Evolutionary conservation across 1,140 invertebrate genomes (phyloP).

Genomic region (Anastatus disparis): DNA sequence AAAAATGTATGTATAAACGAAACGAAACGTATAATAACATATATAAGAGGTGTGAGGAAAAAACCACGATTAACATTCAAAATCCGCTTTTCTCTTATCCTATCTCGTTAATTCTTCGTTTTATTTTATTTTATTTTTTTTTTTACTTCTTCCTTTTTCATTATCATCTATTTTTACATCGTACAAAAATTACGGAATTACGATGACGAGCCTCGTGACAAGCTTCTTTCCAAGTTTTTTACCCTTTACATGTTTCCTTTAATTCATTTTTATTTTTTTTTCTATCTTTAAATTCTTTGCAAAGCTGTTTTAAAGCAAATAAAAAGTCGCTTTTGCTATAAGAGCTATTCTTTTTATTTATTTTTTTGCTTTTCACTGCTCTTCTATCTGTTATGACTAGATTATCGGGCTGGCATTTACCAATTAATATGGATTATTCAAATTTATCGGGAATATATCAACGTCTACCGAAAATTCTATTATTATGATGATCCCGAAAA

Average conservation of each 20-base stretch:
- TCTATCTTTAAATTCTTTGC: conserved; percentile 3
- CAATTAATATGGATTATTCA: too few species aligned
- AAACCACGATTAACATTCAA: conserved; percentile 34
- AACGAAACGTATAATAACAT: background rate
- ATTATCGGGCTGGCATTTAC: conserved; percentile 55
- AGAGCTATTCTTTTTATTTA: conserved; percentile 11
- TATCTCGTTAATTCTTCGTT: background rate
- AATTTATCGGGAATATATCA: too few species aligned
- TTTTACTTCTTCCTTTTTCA: background rate
- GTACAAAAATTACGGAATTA: conserved; percentile 29
- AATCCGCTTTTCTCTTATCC: background rate
- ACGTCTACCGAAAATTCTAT: too few species aligned
- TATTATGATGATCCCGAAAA: too few species aligned
- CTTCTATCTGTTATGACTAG: conserved; percentile 55
- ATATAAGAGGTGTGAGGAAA: conserved; percentile 5
- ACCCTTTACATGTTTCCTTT: too few species aligned
- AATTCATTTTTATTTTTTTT: background rate
- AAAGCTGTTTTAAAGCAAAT: conserved; percentile 1
- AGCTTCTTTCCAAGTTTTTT: conserved; percentile 24
- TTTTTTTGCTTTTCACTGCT: conserved; percentile 2
- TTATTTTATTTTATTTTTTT: background rate
- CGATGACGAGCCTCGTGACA: conserved; percentile 22
- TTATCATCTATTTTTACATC: conserved; percentile 25
- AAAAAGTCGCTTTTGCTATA: background rate
- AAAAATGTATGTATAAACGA: background rate